A percentile compares a stretch with the other conserved stretches of the same genome.
phyloP scores from a whole-genome alignment of 64 coral and sea anemone genomes.

The Actinia equina region DNA sequence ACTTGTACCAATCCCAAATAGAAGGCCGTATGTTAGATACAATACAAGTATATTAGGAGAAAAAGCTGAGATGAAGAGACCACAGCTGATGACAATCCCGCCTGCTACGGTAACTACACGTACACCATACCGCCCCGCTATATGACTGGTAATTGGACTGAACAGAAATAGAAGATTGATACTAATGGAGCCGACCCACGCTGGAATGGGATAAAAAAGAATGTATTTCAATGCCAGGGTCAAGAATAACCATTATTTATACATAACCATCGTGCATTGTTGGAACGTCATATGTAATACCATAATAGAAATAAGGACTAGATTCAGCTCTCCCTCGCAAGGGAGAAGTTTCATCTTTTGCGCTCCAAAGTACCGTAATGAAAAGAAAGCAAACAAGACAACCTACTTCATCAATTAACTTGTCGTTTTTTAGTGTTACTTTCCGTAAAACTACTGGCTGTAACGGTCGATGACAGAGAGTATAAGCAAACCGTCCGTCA shows the following conservation, averaged over 20 bases:
- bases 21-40: slow-evolving; percentile 74
- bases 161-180: slow-evolving; percentile 80
- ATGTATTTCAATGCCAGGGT: too few relatives aligned
- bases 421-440: too few relatives aligned
- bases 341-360: too few relatives aligned
- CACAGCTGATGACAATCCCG: slow-evolving; percentile 79
- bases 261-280: too few relatives aligned
- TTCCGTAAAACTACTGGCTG: not conserved
- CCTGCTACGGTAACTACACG: slow-evolving; percentile 63
- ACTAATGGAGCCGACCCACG: slow-evolving; percentile 88
- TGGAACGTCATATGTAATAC: too few relatives aligned
- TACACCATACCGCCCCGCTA: slow-evolving; percentile 65
- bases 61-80: slow-evolving; percentile 69
- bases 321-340: too few relatives aligned
- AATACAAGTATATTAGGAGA: slow-evolving; percentile 49
- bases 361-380: too few relatives aligned
- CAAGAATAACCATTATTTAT: too few relatives aligned
- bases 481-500: not conserved
- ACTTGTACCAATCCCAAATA: slow-evolving; percentile 79
- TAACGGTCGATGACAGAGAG: not conserved
- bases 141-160: slow-evolving; percentile 75
- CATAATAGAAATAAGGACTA: too few relatives aligned
- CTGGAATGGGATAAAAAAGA: slow-evolving; percentile 24
- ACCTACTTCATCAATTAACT: too few relatives aligned
- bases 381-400: too few relatives aligned